Conservation (phyloP, 1,140 invertebrate species). For the Maniola jurtina region DNA sequence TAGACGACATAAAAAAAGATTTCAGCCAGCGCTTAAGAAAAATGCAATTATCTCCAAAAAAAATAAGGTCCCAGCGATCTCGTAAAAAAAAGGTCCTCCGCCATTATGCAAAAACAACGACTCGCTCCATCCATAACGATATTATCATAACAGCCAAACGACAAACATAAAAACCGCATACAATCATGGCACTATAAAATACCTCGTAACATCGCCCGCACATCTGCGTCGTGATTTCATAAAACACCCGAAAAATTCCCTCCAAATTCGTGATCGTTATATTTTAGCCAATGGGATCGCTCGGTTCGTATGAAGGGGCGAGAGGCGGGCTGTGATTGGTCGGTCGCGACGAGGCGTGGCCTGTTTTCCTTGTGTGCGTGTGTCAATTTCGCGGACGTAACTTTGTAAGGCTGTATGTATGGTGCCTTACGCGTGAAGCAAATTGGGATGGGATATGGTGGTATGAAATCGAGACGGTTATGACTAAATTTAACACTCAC, state of each 20-base stretch:
- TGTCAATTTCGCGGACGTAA: conserved; percentile 37
- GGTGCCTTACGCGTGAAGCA: conserved; percentile 36
- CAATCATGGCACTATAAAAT: conserved; percentile 60
- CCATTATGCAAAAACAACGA: conserved; percentile 68
- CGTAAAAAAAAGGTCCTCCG: conserved; percentile 37
- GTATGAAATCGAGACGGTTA: conserved; percentile 24
- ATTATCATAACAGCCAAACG: conserved; percentile 65
- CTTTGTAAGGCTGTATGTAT: conserved; percentile 12
- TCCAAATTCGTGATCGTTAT: conserved; percentile 61
- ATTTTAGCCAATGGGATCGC: conserved; percentile 47
- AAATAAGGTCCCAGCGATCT: conserved; percentile 25
- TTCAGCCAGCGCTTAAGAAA: not conserved
- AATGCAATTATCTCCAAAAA: conserved; percentile 28
- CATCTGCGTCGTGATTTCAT: conserved; percentile 68
- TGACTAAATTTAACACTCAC: conserved; percentile 25
- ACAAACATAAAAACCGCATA: conserved; percentile 66
- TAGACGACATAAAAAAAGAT: not conserved
- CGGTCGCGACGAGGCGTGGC: conserved; percentile 33
- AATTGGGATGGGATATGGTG: conserved; percentile 37
- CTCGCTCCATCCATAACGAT: conserved; percentile 54
- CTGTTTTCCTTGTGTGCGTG: conserved; percentile 38
- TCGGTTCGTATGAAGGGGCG: conserved; percentile 51
- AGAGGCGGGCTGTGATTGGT: conserved; percentile 54
- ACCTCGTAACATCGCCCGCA: conserved; percentile 51
- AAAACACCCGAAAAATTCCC: conserved; percentile 71